These are phyloP conservation scores for Scaptomyza flava DNA, from an alignment of 2,888 invertebrate species.

Conservation along the genomic window DNA sequence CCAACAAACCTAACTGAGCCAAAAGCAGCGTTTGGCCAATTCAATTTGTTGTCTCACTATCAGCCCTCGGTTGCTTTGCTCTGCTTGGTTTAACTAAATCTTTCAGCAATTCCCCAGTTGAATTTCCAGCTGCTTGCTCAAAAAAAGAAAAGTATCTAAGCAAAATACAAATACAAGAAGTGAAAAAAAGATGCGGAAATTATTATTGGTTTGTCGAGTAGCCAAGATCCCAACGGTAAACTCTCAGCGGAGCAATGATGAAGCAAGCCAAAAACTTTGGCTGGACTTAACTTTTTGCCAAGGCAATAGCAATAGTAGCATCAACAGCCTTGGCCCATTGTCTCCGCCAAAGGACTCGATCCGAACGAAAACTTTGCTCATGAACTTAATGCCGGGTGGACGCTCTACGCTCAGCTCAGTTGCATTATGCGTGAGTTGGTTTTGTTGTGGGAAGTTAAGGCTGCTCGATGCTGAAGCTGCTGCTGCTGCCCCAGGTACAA, in stretches of 20 bases:
- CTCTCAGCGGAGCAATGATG: constrained; percentile 68
- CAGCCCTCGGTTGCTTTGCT: constrained; percentile 25
- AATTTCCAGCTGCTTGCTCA: constrained; percentile 53
- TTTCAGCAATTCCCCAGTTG: constrained; percentile 65
- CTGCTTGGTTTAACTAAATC: constrained; percentile 48
- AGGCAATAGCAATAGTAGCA: constrained; percentile 3
- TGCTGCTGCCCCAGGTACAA: constrained; percentile 26
- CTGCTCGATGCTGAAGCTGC: too few relatives aligned
- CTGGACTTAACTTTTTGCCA: constrained; percentile 38
- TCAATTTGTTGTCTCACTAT: constrained; percentile 75
- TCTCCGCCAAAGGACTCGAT: constrained; percentile 43
- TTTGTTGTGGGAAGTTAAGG: background rate
- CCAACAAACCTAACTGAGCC: constrained; percentile 45
- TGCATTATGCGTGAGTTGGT: constrained; percentile 54
- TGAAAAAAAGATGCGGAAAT: constrained; percentile 56
- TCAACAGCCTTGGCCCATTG: constrained; percentile 49
- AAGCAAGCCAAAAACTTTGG: constrained; percentile 60
- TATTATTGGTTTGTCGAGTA: constrained; percentile 73
- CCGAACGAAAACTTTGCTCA: constrained; percentile 61
- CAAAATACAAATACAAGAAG: background rate
- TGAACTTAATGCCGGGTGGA: constrained; percentile 68
- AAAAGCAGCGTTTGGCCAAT: constrained; percentile 61
- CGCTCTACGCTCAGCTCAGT: constrained; percentile 21
- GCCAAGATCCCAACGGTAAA: constrained; percentile 72
- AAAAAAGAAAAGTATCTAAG: background rate